Evolutionary conservation across 2,797 vertebrate genomes (phyloP), one percentile per base, ranked within the genome.

Genomic region (Kryptopterus vitreolus): DNA sequence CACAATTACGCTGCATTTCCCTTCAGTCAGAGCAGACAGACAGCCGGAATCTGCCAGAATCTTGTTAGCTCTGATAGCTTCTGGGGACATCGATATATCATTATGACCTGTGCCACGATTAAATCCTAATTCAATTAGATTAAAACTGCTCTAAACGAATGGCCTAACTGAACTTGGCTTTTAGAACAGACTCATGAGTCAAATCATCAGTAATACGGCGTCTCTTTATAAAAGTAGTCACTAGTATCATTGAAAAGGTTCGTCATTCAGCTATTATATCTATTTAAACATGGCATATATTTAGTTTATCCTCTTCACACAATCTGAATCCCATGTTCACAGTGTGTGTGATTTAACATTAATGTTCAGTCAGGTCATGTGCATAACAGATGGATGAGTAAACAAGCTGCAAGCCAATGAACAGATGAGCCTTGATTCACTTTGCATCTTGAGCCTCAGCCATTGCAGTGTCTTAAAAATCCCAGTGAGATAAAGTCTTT

Each of bases 51-150:
- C 22, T 31, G 48, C 61, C 50, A 57, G 53, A 82, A 82, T 58
- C 48, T 57, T 65, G 65, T 82, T 77, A 72, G 57, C 75, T 73
- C 33, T 72, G 68, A 82, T 53, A 61, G 24, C 66, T 76, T 53
- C 24, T 71, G 38, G 70, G 46, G 24, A 65, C 26, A 65, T 35
- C 8, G 6, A 59, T 62, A 59, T 62, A 72, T 55, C 29, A 31
- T 24, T 3, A 20, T 61, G 55, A 16, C 20, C 38, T 38, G 50
- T 69, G 63, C 5, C 55, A 61, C 9, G 29, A 52, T 69, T 69
- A 70, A 52, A 38, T 61, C 20, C 20, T 58, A 59, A 75, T 55
- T 58, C 4, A 75, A 43, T 74, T 20, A 38, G 31, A 57, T n/a
- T 24, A 57, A 73, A 72, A 55, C 1, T 53, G 20, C 48, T 53